Evolutionary conservation across 2,113 vertebrate genomes (phyloP).

Genomic region (Pseudopipra pipra): DNA sequence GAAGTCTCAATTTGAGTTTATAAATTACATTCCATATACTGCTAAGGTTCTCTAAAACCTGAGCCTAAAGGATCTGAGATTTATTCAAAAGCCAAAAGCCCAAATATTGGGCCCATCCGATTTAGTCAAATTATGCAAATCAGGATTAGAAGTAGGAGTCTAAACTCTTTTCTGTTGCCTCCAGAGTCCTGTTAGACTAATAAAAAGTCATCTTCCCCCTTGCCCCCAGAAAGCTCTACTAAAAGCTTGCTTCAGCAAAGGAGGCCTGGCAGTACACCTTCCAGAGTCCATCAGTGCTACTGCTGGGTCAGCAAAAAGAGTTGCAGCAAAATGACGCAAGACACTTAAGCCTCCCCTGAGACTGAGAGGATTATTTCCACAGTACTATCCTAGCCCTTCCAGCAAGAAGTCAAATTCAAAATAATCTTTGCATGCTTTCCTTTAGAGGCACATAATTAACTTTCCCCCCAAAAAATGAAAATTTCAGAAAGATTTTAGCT

Average conservation of each 20-base stretch:
- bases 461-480: not conserved
- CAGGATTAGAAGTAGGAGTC: not conserved
- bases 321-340: conserved; percentile 30
- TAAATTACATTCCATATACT: not conserved
- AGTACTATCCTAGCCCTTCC: not conserved
- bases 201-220: not conserved
- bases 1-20: not conserved
- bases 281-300: conserved; percentile 17
- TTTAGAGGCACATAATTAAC: not conserved
- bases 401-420: conserved; percentile 20
- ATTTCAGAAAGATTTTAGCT: not conserved
- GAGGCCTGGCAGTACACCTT: conserved; percentile 47
- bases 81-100: not conserved
- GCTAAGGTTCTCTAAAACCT: not conserved
- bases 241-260: conserved; percentile 44
- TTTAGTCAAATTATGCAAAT: conserved; percentile 60
- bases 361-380: conserved; percentile 19
- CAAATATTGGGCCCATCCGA: not conserved
- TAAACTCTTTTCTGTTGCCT: not conserved
- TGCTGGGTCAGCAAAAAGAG: conserved; percentile 45
- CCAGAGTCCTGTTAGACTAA: conserved; percentile 7
- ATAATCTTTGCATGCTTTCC: not conserved
- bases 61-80: not conserved
- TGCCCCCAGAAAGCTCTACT: not conserved
- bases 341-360: conserved; percentile 25